A percentile compares a stretch with the other conserved stretches of the same genome.
Evolutionary conservation across 2,888 invertebrate genomes (phyloP).

Genomic region (Eilema caniola): DNA sequence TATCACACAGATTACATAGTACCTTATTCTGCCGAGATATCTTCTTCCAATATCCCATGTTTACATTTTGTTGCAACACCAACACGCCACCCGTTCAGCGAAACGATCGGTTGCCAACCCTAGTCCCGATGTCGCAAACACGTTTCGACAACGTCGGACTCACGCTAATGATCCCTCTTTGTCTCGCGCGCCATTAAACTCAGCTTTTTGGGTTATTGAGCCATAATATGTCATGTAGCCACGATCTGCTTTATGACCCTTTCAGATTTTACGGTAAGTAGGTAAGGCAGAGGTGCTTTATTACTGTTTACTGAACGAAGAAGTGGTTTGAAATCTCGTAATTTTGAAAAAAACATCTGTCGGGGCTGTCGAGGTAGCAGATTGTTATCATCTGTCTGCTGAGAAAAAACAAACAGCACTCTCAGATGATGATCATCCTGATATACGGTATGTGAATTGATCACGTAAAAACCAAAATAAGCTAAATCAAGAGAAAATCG

Average conservation of each 20-base stretch:
- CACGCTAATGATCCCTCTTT: conserved; percentile 50
- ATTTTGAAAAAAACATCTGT: not conserved
- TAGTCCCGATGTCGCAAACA: conserved; percentile 29
- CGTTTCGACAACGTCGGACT: conserved; percentile 40
- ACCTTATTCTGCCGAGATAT: no score
- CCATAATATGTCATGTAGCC: conserved; percentile 23
- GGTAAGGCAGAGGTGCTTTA: not conserved
- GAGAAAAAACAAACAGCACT: no score
- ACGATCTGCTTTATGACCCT: conserved; percentile 16
- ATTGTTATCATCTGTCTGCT: no score
- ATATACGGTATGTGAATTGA: no score
- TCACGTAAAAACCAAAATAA: no score
- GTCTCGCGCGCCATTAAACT: conserved; percentile 38
- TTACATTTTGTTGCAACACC: no score
- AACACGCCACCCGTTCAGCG: no score
- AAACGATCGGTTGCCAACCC: conserved; percentile 15
- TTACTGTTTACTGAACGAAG: not conserved
- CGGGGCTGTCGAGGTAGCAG: no score
- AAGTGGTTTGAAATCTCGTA: not conserved
- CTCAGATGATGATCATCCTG: no score
- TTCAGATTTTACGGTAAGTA: not conserved
- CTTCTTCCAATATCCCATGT: no score
- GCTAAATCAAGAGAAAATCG: no score
- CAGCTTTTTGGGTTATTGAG: conserved; percentile 45
- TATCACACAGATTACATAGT: no score